These are phyloP conservation scores for Colossoma macropomum DNA, from an alignment of 2,113 vertebrate genomes.

Conservation along the genomic window DNA sequence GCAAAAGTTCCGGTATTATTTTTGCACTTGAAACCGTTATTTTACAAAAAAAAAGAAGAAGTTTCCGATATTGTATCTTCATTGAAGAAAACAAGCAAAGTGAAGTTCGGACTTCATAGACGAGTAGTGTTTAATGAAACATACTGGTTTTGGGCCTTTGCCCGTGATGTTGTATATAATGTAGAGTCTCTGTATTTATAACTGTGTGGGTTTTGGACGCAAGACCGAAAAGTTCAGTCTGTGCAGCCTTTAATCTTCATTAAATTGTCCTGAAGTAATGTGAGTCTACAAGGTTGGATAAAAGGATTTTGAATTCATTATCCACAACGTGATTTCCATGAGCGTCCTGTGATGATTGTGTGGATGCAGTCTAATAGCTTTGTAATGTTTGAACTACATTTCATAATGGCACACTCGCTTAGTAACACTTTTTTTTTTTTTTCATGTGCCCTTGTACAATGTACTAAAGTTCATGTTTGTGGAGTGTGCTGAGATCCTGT, in stretches of 20 bases:
- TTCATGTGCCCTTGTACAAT: not conserved
- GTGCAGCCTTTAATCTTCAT: not conserved
- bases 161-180: no score
- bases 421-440: not conserved
- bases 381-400: not conserved
- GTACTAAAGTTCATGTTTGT: constrained; percentile 26
- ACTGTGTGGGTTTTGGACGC: no score
- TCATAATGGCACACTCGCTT: not conserved
- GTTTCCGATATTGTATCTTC: not conserved
- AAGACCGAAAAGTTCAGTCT: not conserved
- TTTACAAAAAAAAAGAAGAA: not conserved
- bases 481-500: constrained; percentile 27
- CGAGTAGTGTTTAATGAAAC: not conserved
- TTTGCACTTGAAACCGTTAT: not conserved
- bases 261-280: not conserved
- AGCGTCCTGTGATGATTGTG: not conserved
- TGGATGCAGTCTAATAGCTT: not conserved
- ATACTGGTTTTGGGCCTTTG: no score
- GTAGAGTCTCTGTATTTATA: no score
- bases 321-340: not conserved
- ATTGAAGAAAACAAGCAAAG: not conserved
- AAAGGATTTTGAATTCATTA: not conserved
- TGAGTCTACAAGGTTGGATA: not conserved
- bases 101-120: not conserved
- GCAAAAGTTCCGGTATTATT: not conserved